phyloP scores from a whole-genome alignment of 1,140 invertebrate genomes.

The Pseudachorutes palmiensis region DNA sequence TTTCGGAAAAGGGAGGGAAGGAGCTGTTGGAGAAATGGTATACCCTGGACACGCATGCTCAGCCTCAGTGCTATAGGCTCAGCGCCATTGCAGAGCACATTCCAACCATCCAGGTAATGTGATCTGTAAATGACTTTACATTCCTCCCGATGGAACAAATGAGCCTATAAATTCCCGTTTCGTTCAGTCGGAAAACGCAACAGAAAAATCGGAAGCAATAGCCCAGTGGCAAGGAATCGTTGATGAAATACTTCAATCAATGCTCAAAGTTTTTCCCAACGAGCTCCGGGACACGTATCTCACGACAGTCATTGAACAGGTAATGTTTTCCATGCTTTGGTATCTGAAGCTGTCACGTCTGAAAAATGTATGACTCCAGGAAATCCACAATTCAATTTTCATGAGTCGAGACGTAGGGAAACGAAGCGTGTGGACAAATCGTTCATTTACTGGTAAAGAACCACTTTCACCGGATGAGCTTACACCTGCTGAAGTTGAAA shows the following conservation, averaged over 20 bases:
- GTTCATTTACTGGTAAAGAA: slow-evolving; percentile 45
- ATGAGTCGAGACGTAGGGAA: slow-evolving; percentile 63
- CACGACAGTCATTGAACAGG: slow-evolving; percentile 68
- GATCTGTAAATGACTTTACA: slow-evolving; percentile 22
- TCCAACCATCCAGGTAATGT: slow-evolving; percentile 40
- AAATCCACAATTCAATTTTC: slow-evolving; percentile 67
- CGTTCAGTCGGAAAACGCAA: slow-evolving; percentile 31
- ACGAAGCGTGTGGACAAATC: slow-evolving; percentile 63
- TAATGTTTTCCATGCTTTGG: slow-evolving; percentile 40
- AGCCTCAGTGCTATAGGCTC: slow-evolving; percentile 68
- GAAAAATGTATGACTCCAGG: slow-evolving; percentile 46
- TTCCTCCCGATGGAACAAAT: not conserved
- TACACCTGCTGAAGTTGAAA: slow-evolving; percentile 50
- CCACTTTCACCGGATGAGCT: slow-evolving; percentile 39
- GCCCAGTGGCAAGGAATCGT: slow-evolving; percentile 32
- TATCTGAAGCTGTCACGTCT: not conserved
- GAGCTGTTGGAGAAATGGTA: slow-evolving; percentile 63
- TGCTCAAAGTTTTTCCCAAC: slow-evolving; percentile 60
- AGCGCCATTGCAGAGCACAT: slow-evolving; percentile 52
- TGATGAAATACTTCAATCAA: slow-evolving; percentile 55
- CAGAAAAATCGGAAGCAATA: slow-evolving; percentile 27
- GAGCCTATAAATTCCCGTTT: not conserved
- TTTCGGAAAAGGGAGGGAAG: slow-evolving; percentile 50
- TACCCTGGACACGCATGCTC: slow-evolving; percentile 52
- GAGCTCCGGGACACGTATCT: slow-evolving; percentile 68